Conservation (phyloP, 2,888 invertebrate genomes). For the Eueremaeus valkanovi region DNA sequence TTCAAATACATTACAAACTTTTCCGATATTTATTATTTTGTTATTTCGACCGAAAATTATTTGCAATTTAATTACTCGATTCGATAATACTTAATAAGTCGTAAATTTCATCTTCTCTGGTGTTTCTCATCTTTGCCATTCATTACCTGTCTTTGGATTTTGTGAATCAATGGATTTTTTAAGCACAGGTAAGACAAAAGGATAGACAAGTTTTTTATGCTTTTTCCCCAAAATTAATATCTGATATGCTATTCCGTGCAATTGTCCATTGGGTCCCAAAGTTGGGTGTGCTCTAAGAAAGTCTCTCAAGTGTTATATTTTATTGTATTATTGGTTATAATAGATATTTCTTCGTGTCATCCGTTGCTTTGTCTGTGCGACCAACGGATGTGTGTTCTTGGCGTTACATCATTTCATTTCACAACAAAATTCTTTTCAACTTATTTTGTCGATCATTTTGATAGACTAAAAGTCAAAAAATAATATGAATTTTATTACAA, state of each 20-base stretch:
- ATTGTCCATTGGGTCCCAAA: neutral
- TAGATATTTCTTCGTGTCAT: constrained; percentile 4
- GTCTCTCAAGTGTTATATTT: constrained; percentile 1
- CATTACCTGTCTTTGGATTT: neutral
- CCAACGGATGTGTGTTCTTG: constrained; percentile 1
- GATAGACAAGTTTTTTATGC: neutral
- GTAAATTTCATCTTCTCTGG: too few relatives aligned
- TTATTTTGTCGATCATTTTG: neutral
- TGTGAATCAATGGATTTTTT: constrained; percentile 2
- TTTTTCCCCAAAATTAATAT: neutral
- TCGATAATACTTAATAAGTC: too few relatives aligned
- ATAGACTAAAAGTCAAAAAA: too few relatives aligned
- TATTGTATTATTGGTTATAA: constrained; percentile 17
- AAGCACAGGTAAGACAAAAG: neutral
- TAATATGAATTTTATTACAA: too few relatives aligned
- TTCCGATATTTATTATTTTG: neutral
- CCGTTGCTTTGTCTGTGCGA: neutral
- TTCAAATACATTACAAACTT: neutral
- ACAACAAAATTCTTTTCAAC: neutral
- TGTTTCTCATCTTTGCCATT: too few relatives aligned
- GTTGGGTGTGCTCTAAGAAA: constrained; percentile 15
- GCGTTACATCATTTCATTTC: neutral
- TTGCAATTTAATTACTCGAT: too few relatives aligned
- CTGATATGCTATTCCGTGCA: too few relatives aligned
- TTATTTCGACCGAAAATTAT: too few relatives aligned